Evolutionary conservation across 2,797 vertebrate genomes (phyloP), one percentile per base, ranked within the genome.

Genomic region (Danio jaintianensis): DNA sequence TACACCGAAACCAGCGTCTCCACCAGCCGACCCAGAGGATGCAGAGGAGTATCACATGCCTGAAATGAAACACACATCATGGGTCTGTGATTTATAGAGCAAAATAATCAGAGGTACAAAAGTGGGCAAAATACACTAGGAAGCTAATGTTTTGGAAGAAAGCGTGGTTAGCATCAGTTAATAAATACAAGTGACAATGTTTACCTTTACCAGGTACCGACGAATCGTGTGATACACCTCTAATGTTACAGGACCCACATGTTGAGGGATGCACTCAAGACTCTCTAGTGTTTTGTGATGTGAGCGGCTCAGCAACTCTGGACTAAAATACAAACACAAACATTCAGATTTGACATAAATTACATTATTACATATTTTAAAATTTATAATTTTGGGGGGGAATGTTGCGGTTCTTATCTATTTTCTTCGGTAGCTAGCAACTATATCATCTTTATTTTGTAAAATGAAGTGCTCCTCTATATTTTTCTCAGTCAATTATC

Each of bases 21-120:
- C 84, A 99, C 70, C 43, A 99, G 94, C 36, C 95, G 94, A 70
- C 97, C 98, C 90, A 99, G 86, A 0, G 97, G 97, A 90, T 99
- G 97, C 67, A 98, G 92, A 0, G 97, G 94, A 10, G 96, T 98
- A 90, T 99, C 98, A 79, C 98, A 99, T 0, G 98, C 98, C 98
- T 99, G 85, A 29, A 29, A 1, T 29, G 1, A 29, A 29, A 29
- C 38, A 52, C 55, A 2, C 3, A 40, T 18, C 8, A 64, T 22
- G 40, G n/a, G 64, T 18, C 15, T 48, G 6, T 42, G 18, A 36
- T 29, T 42, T 12, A 62, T 11, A 4, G 40, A 7, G 55, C 10
- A 12, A 36, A 59, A 55, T 42, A n/a, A 43, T 50, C 7, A 47
- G 6, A 18, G 9, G 16, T 11, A 42, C 9, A 13, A 67, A 67